Conservation (phyloP, 2,113 vertebrate genomes). For the Myotis yumanensis region DNA sequence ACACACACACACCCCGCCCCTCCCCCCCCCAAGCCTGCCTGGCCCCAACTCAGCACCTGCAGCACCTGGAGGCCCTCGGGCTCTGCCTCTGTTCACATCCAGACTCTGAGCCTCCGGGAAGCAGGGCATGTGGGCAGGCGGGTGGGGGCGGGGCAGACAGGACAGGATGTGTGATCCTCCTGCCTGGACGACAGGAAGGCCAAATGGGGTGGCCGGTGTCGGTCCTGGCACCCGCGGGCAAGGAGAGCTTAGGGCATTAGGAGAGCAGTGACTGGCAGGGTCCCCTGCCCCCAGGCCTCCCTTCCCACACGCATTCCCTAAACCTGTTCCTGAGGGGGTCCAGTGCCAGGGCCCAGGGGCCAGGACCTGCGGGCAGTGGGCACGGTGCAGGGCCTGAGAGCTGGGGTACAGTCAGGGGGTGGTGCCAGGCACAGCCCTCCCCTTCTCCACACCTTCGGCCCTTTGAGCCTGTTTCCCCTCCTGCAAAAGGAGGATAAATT, state of each 20-base stretch:
- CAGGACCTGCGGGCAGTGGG: background rate
- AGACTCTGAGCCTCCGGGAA: conserved; percentile 66
- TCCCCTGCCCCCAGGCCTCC: background rate
- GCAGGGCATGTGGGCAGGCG: conserved; percentile 53
- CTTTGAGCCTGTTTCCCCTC: conserved; percentile 12
- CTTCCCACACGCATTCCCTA: background rate
- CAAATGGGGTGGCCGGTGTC: conserved; percentile 73
- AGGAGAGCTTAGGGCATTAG: conserved; percentile 57
- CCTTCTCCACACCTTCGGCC: background rate
- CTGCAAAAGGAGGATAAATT: background rate
- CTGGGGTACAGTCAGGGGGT: background rate
- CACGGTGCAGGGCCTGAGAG: background rate
- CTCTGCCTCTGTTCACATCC: conserved; percentile 51
- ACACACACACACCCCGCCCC: no score
- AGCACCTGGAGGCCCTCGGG: background rate
- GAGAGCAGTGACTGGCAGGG: conserved; percentile 29
- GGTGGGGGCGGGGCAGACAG: background rate
- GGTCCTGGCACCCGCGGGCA: conserved; percentile 63
- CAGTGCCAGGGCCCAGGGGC: background rate
- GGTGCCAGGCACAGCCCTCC: background rate
- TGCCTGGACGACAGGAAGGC: conserved; percentile 74
- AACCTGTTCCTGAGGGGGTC: background rate
- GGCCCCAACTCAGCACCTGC: conserved; percentile 27
- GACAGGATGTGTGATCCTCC: conserved; percentile 73
- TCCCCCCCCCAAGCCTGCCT: conserved; percentile 26